phyloP scores from a whole-genome alignment of 2,888 invertebrate genomes.

The Dasypogon diadema region DNA sequence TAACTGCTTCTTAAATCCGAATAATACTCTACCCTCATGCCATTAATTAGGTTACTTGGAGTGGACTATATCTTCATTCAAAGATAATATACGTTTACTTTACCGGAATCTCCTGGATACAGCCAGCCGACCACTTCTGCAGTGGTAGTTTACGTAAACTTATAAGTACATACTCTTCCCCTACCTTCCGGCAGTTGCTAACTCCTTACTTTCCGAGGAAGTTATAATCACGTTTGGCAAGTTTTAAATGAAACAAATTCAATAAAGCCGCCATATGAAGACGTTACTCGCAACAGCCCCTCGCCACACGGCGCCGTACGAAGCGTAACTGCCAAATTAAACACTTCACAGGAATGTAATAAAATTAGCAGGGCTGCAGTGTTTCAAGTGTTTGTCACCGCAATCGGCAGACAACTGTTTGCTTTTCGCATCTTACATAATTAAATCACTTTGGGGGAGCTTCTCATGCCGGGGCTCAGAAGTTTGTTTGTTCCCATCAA shows the following conservation, averaged over 20 bases:
- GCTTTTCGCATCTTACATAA: conserved; percentile 41
- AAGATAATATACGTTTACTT: too few relatives aligned
- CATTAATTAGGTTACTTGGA: too few relatives aligned
- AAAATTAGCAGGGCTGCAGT: conserved; percentile 24
- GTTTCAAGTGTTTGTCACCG: conserved; percentile 27
- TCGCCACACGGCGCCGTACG: background rate
- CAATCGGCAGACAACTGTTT: conserved; percentile 35
- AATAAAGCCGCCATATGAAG: background rate
- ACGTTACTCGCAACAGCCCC: too few relatives aligned
- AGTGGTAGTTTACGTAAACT: too few relatives aligned
- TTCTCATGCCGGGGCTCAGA: background rate
- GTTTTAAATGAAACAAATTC: background rate
- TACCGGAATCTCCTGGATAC: too few relatives aligned
- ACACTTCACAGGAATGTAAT: conserved; percentile 31
- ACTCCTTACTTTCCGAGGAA: too few relatives aligned
- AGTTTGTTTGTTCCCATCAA: conserved; percentile 37
- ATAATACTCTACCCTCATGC: too few relatives aligned
- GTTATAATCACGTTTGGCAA: background rate
- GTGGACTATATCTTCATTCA: too few relatives aligned
- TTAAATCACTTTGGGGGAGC: conserved; percentile 21
- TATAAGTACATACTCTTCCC: too few relatives aligned
- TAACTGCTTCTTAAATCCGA: too few relatives aligned
- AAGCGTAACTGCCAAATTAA: conserved; percentile 21
- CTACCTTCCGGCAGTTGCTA: too few relatives aligned
- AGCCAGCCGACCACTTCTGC: too few relatives aligned